Evolutionary conservation across 2,113 vertebrate species (phyloP), one percentile per base, ranked within the genome.

Genomic region (Xiphophorus maculatus): DNA sequence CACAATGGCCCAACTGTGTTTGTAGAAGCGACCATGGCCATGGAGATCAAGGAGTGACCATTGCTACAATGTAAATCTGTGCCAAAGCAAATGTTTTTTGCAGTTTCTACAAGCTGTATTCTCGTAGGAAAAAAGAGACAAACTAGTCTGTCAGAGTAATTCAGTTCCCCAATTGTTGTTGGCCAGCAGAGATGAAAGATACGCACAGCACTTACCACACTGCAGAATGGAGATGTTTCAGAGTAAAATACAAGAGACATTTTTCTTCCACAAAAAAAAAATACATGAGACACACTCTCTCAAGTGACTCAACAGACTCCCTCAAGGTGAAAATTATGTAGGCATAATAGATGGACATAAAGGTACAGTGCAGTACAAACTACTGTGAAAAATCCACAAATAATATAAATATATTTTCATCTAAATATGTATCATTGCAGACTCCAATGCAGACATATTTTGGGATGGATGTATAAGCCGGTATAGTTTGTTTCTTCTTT

Each of bases 21-120:
- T 92, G 92, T 92, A 90, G 92, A 92, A 86, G 91, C 63, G 82
- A 92, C 88, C 86, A 85, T 84, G 90, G 90, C 89, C 84, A 85
- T 90, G 90, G 86, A 90, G 85, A 91, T 89, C 82, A 92, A 91
- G 87, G 88, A 91, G 88, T 87, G 89, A 87, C 91, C 91, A 88
- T 90, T 93, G 88, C 92, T 89, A 89, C 85, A 91, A 93, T 92
- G 92, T 93, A 94, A 91, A 93, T 91, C 90, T 91, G 94, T 94
- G 94, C 94, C 94, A 95, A 95, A 95, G 94, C 92, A 94, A 93
- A 92, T 89, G 90, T 92, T 93, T 94, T 94, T 95, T 94, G 94
- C 93, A 90, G 93, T 95, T 93, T 93, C 93, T 93, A 93, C 89
- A 89, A 94, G 92, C 93, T 94, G 92, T 94, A 91, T 93, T 92